Evolutionary conservation across 2,113 vertebrate genomes (phyloP), one percentile per base, ranked within the genome.

Genomic region (Thomomys bottae): DNA sequence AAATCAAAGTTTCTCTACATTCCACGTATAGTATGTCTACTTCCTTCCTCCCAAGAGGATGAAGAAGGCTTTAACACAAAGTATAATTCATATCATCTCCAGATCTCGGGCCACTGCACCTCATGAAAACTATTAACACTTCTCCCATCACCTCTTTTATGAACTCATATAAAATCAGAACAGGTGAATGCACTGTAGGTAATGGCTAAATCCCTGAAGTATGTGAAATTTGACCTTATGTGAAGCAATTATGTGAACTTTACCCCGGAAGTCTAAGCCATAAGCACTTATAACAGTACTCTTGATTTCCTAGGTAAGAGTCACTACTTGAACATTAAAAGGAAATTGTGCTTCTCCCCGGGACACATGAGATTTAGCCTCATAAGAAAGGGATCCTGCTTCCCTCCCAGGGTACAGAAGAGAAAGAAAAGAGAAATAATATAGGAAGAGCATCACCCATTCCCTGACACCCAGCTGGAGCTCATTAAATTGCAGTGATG

Each of bases 61-160:
- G 94, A 90, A 88, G 96, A 91, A 89, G 75, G 93, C 90, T 96
- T 95, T 95, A 93, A 88, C 68, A 92, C 94, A 85, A 89, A 88
- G 79, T 85, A 95, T 95, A 95, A 96, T 96, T 96, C 94, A 96
- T 95, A 96, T 95, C 94, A 95, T 95, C 92, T 94, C 95, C 93
- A 95, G 92, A 95, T 95, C 88, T 87, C 36, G 57, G 92, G 71
- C 94, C 79, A 32, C 86, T 86, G 93, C 96, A 95, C 96, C 95
- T 96, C 95, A 94, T 96, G 95, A 96, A 96, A 96, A 86, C 95
- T 95, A 96, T 96, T 96, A 96, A 96, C 95, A 96, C 95, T 94
- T 96, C 93, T 93, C 92, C 94, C 79, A 87, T 88, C 57, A 71
- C 95, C 96, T 95, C 75, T 88, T 95, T 96, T 96, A 96, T 96